Base-by-base conservation (phyloP, 2,113 vertebrate species). In the Archilochus colubris region DNA sequence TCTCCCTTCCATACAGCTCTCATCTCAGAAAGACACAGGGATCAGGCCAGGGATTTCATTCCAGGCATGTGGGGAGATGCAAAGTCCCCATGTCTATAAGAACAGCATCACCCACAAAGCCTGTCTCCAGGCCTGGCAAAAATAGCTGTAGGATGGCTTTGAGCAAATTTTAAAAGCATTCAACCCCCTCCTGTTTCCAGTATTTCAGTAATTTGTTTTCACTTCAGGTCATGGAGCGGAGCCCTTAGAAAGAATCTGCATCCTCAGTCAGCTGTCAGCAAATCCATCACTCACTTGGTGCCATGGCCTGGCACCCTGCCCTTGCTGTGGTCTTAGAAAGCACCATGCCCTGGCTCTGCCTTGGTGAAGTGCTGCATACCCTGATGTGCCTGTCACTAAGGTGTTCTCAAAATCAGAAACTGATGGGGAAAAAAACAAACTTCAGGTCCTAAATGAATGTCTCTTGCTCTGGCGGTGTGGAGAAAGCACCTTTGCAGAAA, bases 141-240 rank as follows among this genome's bases (percentile, higher is more conserved):
- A 92, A 14, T 25, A 76, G 68, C 0, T 7, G 44, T 31, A 73
- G 36, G 20, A 64, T 58, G 55, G 43, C 24, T 82, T 78, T 46
- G 48, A 95, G 78, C 36, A 94, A 44, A 58, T 75, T 91, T 91
- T 58, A 58, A 75, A 79, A 74, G 51, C 33, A 75, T 43, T 86
- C 61, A 84, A 58, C 28, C 50, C n/a, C 53, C 57, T 90, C 50
- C 70, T 72, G 62, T 33, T 68, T 93, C 87, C 78, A 72, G 28
- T 67, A 67, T 59, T 91, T 67, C 38, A 44, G 44, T 82, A 84
- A 76, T 91, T 64, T 88, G 69, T 91, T 95, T 93, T 51, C 31
- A 86, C 73, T 78, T 89, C 68, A 81, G 46, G 81, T 76, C 51
- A 72, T 15, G 33, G 24, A 89, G n/a, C 30, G 82, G 53, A 85